These are phyloP conservation scores for Volucella inflata DNA, from an alignment of 2,888 invertebrate species.

Conservation along the genomic window DNA sequence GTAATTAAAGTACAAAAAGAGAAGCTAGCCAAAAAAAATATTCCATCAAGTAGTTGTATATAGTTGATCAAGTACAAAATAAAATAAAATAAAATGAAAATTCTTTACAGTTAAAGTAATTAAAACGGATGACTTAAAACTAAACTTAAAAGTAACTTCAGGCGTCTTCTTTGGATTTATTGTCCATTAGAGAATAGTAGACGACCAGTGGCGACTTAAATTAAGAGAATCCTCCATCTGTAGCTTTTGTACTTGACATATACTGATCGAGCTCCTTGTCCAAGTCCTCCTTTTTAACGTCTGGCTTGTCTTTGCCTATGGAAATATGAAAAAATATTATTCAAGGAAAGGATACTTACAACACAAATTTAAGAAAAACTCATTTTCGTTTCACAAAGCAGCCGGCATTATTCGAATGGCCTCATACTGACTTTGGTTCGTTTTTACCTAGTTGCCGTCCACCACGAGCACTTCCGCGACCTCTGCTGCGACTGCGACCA, in stretches of 20 bases:
- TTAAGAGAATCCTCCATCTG: constrained; percentile 44
- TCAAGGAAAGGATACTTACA: constrained; percentile 10
- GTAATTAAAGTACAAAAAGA: constrained; percentile 38
- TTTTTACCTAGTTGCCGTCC: constrained; percentile 81
- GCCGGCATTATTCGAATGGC: constrained; percentile 56
- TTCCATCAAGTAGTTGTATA: constrained; percentile 7
- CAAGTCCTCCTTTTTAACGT: constrained; percentile 86
- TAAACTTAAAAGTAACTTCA: constrained; percentile 25
- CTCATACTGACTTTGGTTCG: constrained; percentile 76
- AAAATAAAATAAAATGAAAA: neutral
- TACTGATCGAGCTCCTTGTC: constrained; percentile 89
- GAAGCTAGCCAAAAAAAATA: constrained; percentile 22
- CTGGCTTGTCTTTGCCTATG: constrained; percentile 76
- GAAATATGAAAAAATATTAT: constrained; percentile 44
- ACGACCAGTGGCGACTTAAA: neutral
- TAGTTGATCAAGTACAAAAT: neutral
- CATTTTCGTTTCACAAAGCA: constrained; percentile 58
- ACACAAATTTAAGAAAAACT: constrained; percentile 45
- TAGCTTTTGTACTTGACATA: constrained; percentile 87
- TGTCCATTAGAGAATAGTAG: constrained; percentile 6
- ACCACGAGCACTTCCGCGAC: constrained; percentile 77
- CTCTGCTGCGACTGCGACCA: constrained; percentile 82
- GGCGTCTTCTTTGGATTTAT: constrained; percentile 16
- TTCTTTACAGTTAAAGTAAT: constrained; percentile 9
- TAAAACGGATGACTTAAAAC: constrained; percentile 11